These are phyloP conservation scores for Naja naja DNA, from an alignment of 2,113 vertebrate species.

Conservation along the genomic window DNA sequence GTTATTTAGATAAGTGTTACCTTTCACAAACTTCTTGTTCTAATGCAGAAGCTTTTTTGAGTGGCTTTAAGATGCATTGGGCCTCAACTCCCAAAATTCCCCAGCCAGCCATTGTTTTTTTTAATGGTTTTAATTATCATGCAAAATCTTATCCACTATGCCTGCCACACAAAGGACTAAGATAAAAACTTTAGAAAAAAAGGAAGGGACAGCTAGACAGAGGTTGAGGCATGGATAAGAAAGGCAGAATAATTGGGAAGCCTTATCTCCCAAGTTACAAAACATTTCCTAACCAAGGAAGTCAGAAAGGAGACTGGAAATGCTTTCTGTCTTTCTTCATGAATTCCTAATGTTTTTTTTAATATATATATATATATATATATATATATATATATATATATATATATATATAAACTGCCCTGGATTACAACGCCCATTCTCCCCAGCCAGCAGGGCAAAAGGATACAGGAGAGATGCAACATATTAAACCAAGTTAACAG, in stretches of 20 bases:
- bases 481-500: not conserved
- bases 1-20: constrained; percentile 1
- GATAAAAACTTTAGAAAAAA: not conserved
- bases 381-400: too few species aligned
- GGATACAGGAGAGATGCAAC: not conserved
- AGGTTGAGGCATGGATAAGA: constrained; percentile 21
- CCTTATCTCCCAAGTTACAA: constrained; percentile 51
- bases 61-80: not conserved
- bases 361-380: too few species aligned
- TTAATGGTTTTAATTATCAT: constrained; percentile 12
- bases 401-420: not conserved
- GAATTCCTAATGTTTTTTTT: not conserved
- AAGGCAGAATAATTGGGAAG: constrained; percentile 24
- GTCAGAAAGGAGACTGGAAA: constrained; percentile 36
- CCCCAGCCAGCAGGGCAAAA: not conserved
- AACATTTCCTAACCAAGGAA: constrained; percentile 22
- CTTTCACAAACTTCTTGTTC: not conserved
- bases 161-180: not conserved
- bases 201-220: constrained; percentile 14
- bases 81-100: not conserved
- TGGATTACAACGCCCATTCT: not conserved
- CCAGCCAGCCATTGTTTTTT: not conserved
- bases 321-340: constrained; percentile 41
- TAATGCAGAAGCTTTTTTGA: constrained; percentile 18
- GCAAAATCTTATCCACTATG: not conserved